Evolutionary conservation across 2,113 vertebrate genomes (phyloP), one percentile per base, ranked within the genome.

Genomic region (Microcebus murinus): DNA sequence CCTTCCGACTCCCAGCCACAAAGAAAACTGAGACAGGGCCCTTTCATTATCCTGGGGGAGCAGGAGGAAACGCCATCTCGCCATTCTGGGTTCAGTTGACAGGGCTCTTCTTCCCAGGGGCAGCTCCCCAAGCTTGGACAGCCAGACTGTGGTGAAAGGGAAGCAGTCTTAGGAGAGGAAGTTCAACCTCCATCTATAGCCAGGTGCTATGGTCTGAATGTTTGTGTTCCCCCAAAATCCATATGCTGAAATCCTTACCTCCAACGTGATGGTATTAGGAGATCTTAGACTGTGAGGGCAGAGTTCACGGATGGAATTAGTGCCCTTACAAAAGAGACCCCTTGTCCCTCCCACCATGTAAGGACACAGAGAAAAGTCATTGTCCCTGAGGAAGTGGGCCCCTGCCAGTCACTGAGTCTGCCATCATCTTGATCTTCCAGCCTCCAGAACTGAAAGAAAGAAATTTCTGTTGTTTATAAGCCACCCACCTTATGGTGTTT

Each of bases 21-120:
- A 52, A 85, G 84, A 95, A 94, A 79, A 90, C 29, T 20, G 3
- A 93, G 89, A 96, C 29, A 61, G 34, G 55, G 59, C 18, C 50
- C 31, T 57, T 68, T 68, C 86, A 55, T 90, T 57, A 65, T 74
- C 23, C 77, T 20, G 17, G 71, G 71, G 8, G 27, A 55, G 14
- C 13, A 61, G 55, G 74, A 67, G 17, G 79, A 83, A 81, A 84
- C 50, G 52, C 67, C 63, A 50, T 23, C 11, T 6, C 8, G 18
- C 52, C 42, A 25, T 6, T 10, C 15, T 12, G 63, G 77, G 86
- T 48, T 48, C 39, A 8, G 12, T 0, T 42, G 36, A 15, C 12
- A 21, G 55, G 13, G n/a, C 39, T 29, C 13, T 48, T 55, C 55
- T 70, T 45, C 61, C 55, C 23, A 5, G 21, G 6, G 34, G 68